Evolutionary conservation across 2,888 invertebrate genomes (phyloP).

Genomic region (Cerceris ruficornis): DNA sequence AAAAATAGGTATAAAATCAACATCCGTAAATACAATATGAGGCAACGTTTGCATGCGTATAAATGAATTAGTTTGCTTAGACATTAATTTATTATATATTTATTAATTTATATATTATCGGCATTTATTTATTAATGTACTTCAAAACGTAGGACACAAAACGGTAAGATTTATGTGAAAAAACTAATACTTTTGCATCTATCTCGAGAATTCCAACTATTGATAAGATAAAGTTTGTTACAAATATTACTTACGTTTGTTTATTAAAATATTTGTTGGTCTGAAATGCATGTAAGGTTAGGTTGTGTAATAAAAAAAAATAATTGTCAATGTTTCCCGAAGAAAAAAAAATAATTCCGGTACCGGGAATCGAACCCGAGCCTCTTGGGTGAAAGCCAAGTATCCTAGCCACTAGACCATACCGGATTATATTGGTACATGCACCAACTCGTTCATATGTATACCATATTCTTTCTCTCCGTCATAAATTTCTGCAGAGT

Average conservation of each 20-base stretch:
- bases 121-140: no score
- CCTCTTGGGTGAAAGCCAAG: slow-evolving; percentile 85
- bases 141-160: no score
- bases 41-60: no score
- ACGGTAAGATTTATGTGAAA: no score
- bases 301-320: neutral
- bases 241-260: neutral
- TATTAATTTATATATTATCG: no score
- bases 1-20: no score
- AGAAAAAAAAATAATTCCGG: slow-evolving; percentile 82
- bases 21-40: no score
- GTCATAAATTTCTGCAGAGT: neutral
- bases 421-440: slow-evolving; percentile 80
- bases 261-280: neutral
- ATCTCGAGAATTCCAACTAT: no score
- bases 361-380: slow-evolving; percentile 86
- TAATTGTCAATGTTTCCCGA: neutral
- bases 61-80: no score
- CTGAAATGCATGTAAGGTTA: neutral
- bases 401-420: slow-evolving; percentile 86
- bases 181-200: no score
- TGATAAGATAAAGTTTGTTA: no score
- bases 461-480: neutral
- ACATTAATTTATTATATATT: no score
- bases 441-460: neutral